Base-by-base conservation (phyloP, 2,888 invertebrate genomes). In the Frankliniella intonsa region DNA sequence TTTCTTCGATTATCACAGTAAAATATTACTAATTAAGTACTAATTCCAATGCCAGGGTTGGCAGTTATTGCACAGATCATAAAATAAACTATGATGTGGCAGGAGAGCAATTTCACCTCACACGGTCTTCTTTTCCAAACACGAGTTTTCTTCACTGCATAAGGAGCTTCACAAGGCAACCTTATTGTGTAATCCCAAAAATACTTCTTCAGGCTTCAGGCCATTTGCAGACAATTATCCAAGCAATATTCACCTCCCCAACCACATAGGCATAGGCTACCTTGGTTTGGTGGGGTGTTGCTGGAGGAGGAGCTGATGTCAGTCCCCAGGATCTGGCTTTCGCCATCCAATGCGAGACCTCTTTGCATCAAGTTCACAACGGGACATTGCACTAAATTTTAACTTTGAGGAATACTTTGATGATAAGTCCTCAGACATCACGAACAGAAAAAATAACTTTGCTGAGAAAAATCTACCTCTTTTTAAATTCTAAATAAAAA, bases 301-400 rank as follows among this genome's bases (percentile, higher is more conserved):
- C 69, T 76, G 69, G 69, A 83, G 84, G 80, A 84, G 83, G 83
- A 84, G 84, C 83, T 83, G 83, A 83, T 85, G 85, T 85, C 85
- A 85, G 85, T 85, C 85, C 83, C 85, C 85, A 82, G 85, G 85
- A 84, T 85, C 85, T 80, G 85, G 85, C 81, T 85, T 85, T 84
- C 84, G 85, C 85, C 85, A 85, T 84, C 85, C 85, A 82, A 85
- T 84, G 83, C 85, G 85, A 79, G 85, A 85, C 80, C 85, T 84
- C 82, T 85, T 85, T 80, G 85, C 83, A 83, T 85, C 85, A 83
- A 84, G 83, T 83, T 85, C 85, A 83, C 84, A 51, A 51, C 50
- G 51, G 50, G 51, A 80, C 80, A 82, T 82, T 80, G 25, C 82
- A 50, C 25, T 17, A 27, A 81, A 51, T 81, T 22, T 81, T 25